A percentile compares a stretch with the other conserved stretches of the same genome.
These are phyloP conservation scores for Papilio xuthus DNA, from an alignment of 1,140 invertebrate genomes.

Conservation along the genomic window DNA sequence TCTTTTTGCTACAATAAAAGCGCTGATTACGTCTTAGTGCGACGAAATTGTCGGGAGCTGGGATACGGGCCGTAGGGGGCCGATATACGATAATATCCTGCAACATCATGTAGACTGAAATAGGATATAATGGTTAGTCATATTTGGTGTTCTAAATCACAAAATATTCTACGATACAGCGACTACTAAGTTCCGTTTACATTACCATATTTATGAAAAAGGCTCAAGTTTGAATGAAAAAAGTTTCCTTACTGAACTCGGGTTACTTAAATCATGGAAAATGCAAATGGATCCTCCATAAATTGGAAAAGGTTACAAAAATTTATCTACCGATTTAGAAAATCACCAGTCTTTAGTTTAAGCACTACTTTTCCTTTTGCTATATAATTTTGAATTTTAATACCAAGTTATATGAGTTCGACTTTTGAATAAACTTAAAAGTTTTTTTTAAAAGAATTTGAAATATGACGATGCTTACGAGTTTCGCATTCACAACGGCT, in stretches of 20 bases:
- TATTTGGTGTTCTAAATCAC: background rate
- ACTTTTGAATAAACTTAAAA: slow-evolving; percentile 12
- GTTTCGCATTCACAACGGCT: slow-evolving; percentile 53
- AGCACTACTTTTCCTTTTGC: background rate
- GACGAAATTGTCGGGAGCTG: slow-evolving; percentile 56
- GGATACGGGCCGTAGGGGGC: slow-evolving; percentile 61
- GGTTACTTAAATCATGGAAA: slow-evolving; percentile 57
- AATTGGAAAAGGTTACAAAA: slow-evolving; percentile 65
- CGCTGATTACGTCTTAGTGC: slow-evolving; percentile 67
- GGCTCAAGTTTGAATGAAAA: slow-evolving; percentile 48
- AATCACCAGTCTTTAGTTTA: slow-evolving; percentile 40
- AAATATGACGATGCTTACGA: slow-evolving; percentile 61
- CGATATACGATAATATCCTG: slow-evolving; percentile 46
- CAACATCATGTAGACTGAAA: background rate
- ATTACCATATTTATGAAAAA: slow-evolving; percentile 42
- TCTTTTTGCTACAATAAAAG: slow-evolving; percentile 71
- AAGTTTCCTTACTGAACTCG: slow-evolving; percentile 46
- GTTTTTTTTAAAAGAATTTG: slow-evolving; percentile 42
- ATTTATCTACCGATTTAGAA: slow-evolving; percentile 61
- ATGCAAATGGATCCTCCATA: slow-evolving; percentile 65
- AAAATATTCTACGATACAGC: background rate
- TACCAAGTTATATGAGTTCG: background rate
- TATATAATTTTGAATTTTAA: slow-evolving; percentile 1
- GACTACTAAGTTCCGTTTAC: background rate
- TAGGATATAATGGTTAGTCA: background rate